A percentile compares a stretch with the other conserved stretches of the same genome.
phyloP scores from a whole-genome alignment of 2,797 vertebrate species.

The Kryptopterus vitreolus region DNA sequence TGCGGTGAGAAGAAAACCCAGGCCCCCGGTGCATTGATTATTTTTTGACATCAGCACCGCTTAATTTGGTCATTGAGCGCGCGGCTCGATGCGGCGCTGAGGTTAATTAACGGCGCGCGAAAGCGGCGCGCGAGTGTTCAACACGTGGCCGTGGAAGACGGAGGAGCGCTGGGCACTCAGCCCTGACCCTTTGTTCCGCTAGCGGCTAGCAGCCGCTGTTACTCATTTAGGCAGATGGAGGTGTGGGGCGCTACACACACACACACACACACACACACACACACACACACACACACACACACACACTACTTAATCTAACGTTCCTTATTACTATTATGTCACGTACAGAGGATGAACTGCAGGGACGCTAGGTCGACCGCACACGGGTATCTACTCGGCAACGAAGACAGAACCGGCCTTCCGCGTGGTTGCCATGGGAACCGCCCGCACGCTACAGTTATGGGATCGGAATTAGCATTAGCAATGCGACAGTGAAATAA shows the following conservation, averaged over 20 bases:
- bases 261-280: constrained; percentile 21
- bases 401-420: constrained; percentile 46
- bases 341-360: constrained; percentile 44
- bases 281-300: constrained; percentile 27
- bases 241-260: constrained; percentile 28
- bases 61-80: constrained; percentile 31
- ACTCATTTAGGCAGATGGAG: constrained; percentile 50
- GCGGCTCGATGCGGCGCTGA: neutral
- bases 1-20: neutral
- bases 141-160: constrained; percentile 8
- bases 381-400: constrained; percentile 32
- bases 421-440: constrained; percentile 54
- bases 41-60: constrained; percentile 18
- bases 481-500: too few relatives aligned
- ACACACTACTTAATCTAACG: constrained; percentile 60
- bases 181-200: constrained; percentile 51
- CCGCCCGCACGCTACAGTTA: too few relatives aligned
- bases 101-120: constrained; percentile 41
- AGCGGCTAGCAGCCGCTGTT: constrained; percentile 26
- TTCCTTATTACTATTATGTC: constrained; percentile 67
- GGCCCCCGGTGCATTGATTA: constrained; percentile 18
- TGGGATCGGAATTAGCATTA: neutral
- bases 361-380: constrained; percentile 22
- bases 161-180: constrained; percentile 32
- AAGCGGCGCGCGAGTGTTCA: constrained; percentile 22